Evolutionary conservation across 23 tunicate species (phyloP).

Genomic region (Ascidia mentula): DNA sequence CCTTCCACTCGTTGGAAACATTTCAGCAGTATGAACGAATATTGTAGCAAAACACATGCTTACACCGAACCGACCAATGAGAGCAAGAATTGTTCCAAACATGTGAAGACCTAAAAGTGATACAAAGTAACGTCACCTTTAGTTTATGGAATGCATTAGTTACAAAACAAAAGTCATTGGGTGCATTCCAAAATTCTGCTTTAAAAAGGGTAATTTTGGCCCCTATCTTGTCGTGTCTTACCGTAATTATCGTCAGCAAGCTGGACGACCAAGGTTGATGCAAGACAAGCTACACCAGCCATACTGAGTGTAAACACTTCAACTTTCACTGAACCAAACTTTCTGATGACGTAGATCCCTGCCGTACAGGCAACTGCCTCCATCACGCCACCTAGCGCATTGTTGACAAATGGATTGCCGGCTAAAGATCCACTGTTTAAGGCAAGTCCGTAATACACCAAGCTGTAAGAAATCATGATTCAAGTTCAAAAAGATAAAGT

Average conservation of each 20-base stretch:
- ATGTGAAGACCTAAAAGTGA: no score
- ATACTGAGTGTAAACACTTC: background rate
- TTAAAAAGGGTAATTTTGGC: no score
- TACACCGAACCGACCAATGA: no score
- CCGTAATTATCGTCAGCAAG: background rate
- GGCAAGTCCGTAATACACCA: conserved; percentile 40
- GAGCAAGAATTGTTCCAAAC: no score
- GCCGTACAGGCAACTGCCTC: conserved; percentile 15
- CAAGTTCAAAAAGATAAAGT: no score
- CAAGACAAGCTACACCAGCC: conserved; percentile 22
- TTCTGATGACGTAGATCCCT: background rate
- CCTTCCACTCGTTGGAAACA: no score
- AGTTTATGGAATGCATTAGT: background rate
- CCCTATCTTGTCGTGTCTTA: no score
- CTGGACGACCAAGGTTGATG: conserved; percentile 13
- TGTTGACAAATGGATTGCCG: conserved; percentile 34
- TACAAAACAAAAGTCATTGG: no score
- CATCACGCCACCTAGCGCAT: conserved; percentile 39
- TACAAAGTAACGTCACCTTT: no score
- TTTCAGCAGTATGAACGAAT: no score
- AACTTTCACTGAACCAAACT: conserved; percentile 16
- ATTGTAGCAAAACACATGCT: no score
- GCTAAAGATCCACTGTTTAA: conserved; percentile 32
- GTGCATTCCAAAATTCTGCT: no score
- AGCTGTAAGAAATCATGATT: conserved; percentile 32